These are phyloP conservation scores for Acronicta aceris DNA, from an alignment of 2,888 invertebrate genomes.

Conservation along the genomic window DNA sequence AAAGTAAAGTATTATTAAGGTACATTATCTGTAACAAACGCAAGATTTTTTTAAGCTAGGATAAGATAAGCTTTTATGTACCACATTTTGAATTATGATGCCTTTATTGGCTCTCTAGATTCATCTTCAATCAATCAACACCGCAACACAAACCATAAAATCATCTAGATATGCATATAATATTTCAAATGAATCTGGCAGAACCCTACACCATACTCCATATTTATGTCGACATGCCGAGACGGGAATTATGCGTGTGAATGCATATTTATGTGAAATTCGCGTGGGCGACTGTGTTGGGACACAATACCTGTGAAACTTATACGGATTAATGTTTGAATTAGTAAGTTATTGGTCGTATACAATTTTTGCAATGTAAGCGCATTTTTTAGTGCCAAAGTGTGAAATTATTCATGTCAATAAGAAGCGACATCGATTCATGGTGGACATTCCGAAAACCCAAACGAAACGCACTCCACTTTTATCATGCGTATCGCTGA, in stretches of 20 bases:
- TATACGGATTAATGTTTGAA: constrained; percentile 54
- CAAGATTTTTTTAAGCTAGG: too few relatives aligned
- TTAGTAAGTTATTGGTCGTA: constrained; percentile 48
- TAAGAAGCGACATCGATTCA: too few relatives aligned
- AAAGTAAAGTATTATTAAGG: too few relatives aligned
- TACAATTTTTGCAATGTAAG: constrained; percentile 29
- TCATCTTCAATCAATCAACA: neutral
- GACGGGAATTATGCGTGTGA: constrained; percentile 71
- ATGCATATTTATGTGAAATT: constrained; percentile 75
- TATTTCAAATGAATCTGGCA: constrained; percentile 16
- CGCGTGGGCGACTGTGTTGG: constrained; percentile 59
- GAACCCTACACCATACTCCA: constrained; percentile 65
- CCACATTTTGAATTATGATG: too few relatives aligned
- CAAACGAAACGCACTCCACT: too few relatives aligned
- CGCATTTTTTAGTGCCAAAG: constrained; percentile 27
- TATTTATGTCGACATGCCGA: constrained; percentile 66
- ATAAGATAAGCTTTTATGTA: too few relatives aligned
- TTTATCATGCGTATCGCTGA: too few relatives aligned
- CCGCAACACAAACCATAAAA: constrained; percentile 3
- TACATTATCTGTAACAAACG: too few relatives aligned
- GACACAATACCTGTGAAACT: constrained; percentile 44
- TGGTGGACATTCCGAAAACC: too few relatives aligned
- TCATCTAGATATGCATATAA: constrained; percentile 17
- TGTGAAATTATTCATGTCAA: constrained; percentile 46
- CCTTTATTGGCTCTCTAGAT: neutral